These are phyloP conservation scores for Bothrops jararaca DNA, from an alignment of 2,113 vertebrate genomes.

Conservation along the genomic window DNA sequence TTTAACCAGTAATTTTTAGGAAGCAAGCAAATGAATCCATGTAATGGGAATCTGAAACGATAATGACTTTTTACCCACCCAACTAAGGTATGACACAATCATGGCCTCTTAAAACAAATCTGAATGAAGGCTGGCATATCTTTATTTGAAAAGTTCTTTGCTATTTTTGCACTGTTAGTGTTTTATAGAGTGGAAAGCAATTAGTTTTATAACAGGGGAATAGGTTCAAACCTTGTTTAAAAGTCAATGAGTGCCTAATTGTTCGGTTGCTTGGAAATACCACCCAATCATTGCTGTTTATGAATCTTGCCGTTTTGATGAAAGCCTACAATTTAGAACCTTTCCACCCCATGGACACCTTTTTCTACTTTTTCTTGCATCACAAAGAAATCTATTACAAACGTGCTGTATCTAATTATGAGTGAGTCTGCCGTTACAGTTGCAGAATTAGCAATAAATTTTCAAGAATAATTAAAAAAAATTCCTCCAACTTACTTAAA, in stretches of 20 bases:
- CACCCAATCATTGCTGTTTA: constrained; percentile 54
- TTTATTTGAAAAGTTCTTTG: constrained; percentile 35
- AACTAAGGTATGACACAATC: constrained; percentile 3
- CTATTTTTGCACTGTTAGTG: constrained; percentile 41
- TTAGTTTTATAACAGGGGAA: constrained; percentile 57
- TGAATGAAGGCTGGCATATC: constrained; percentile 38
- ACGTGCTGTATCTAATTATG: constrained; percentile 49
- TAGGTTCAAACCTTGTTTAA: constrained; percentile 48
- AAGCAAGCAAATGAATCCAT: constrained; percentile 19
- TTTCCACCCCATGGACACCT: constrained; percentile 38
- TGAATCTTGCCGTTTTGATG: constrained; percentile 34
- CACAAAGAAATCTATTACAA: constrained; percentile 3
- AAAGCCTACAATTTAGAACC: constrained; percentile 30
- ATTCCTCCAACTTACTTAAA: constrained; percentile 43
- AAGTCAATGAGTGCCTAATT: constrained; percentile 63
- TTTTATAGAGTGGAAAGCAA: constrained; percentile 61
- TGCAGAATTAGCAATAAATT: constrained; percentile 34
- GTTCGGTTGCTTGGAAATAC: constrained; percentile 64
- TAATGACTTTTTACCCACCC: constrained; percentile 7
- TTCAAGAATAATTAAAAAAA: constrained; percentile 15
- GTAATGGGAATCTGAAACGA: constrained; percentile 7
- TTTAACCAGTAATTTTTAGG: constrained; percentile 28
- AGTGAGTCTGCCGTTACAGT: constrained; percentile 13
- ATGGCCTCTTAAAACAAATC: constrained; percentile 11
- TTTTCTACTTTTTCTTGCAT: constrained; percentile 24